phyloP scores from a whole-genome alignment of 2,113 vertebrate species.

The Pangasianodon hypophthalmus region DNA sequence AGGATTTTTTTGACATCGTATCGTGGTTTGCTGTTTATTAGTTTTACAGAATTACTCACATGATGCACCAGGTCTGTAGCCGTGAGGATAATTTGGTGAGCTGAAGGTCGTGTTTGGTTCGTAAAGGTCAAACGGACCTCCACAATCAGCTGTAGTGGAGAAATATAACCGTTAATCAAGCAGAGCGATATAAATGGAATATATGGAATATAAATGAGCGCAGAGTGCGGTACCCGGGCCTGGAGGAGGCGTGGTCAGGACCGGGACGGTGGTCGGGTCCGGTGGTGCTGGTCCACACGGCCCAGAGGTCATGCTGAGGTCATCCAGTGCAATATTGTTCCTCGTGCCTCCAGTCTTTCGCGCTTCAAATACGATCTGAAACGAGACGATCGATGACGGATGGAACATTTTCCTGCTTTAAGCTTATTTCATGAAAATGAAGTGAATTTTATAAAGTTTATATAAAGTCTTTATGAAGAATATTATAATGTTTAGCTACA shows the following conservation, averaged over 20 bases:
- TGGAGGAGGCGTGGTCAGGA: constrained; percentile 60
- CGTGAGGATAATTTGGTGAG: constrained; percentile 82
- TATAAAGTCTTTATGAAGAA: background rate
- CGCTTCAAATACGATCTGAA: constrained; percentile 84
- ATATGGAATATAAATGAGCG: background rate
- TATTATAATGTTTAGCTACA: background rate
- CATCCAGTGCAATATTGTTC: constrained; percentile 87
- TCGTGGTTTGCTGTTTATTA: background rate
- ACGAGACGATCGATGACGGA: background rate
- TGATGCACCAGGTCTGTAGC: constrained; percentile 76
- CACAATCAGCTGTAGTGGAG: constrained; percentile 82
- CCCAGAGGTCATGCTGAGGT: constrained; percentile 76
- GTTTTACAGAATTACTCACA: constrained; percentile 77
- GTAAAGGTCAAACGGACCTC: constrained; percentile 87
- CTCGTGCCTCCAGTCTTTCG: constrained; percentile 64
- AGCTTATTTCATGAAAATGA: background rate
- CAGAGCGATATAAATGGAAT: background rate
- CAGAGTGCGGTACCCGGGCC: constrained; percentile 73
- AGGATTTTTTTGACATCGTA: background rate
- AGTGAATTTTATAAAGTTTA: background rate
- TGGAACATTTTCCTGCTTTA: background rate
- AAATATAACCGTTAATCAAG: constrained; percentile 19
- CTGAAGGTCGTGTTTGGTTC: constrained; percentile 85
- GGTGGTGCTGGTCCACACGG: constrained; percentile 73
- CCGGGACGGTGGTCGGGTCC: constrained; percentile 83